phyloP scores from a whole-genome alignment of 2,888 invertebrate species.

The Cephalotes varians region DNA sequence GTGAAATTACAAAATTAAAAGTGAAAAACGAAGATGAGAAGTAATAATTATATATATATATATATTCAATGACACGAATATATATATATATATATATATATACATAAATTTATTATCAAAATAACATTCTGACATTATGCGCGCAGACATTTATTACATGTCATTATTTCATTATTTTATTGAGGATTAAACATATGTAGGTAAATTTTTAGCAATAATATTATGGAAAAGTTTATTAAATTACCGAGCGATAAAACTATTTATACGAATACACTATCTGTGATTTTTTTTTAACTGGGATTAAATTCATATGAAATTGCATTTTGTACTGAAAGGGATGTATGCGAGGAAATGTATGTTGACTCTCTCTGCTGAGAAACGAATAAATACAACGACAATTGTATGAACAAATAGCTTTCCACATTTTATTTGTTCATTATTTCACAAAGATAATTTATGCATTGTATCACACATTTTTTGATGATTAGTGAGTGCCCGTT shows the following conservation, averaged over 20 bases:
- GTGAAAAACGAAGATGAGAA: constrained; percentile 85
- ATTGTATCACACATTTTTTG: constrained; percentile 40
- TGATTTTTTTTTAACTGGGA: constrained; percentile 73
- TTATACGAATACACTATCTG: constrained; percentile 77
- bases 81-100: not conserved
- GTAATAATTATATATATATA: constrained; percentile 70
- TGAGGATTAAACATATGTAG: constrained; percentile 60
- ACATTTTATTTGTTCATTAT: constrained; percentile 55
- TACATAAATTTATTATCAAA: constrained; percentile 41
- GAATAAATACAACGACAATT: constrained; percentile 44
- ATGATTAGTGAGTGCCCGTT: not conserved
- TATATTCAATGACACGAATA: not conserved
- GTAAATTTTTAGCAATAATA: constrained; percentile 65
- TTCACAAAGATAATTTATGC: constrained; percentile 42
- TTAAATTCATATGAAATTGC: constrained; percentile 52
- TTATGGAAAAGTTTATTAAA: constrained; percentile 65
- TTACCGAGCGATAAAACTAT: constrained; percentile 73
- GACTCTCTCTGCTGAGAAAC: constrained; percentile 21
- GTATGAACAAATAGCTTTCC: constrained; percentile 37
- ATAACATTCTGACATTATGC: constrained; percentile 68
- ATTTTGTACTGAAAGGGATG: constrained; percentile 55
- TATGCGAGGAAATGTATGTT: constrained; percentile 23
- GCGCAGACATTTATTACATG: constrained; percentile 50
- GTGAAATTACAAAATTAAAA: constrained; percentile 88
- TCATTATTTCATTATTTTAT: constrained; percentile 58